phyloP scores from a whole-genome alignment of 2,888 invertebrate genomes.

The Lathronympha strigana region DNA sequence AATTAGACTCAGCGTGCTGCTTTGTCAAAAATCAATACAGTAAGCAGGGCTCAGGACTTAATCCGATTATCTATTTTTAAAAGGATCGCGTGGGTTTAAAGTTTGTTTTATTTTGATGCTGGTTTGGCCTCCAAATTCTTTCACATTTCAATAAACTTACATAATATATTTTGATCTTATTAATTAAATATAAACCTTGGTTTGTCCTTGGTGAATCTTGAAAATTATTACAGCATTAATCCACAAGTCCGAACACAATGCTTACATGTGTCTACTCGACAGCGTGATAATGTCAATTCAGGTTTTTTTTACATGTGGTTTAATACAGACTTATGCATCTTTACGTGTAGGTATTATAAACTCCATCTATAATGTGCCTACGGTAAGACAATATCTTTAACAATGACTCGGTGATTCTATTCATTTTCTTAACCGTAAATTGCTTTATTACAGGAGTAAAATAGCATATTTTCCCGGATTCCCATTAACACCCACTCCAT shows the following conservation, averaged over 20 bases:
- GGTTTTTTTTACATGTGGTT: too few relatives aligned
- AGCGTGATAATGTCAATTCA: too few relatives aligned
- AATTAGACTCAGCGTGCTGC: slow-evolving; percentile 13
- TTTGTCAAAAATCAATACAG: slow-evolving; percentile 36
- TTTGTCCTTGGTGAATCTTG: too few relatives aligned
- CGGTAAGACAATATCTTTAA: background rate
- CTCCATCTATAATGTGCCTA: too few relatives aligned
- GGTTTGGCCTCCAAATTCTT: slow-evolving; percentile 3
- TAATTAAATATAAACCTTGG: background rate
- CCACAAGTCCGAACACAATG: too few relatives aligned
- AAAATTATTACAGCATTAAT: too few relatives aligned
- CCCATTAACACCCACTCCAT: slow-evolving; percentile 26
- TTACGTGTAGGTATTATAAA: too few relatives aligned
- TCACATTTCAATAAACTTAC: background rate
- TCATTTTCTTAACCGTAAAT: background rate
- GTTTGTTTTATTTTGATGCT: slow-evolving; percentile 25
- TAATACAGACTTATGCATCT: too few relatives aligned
- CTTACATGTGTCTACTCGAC: too few relatives aligned
- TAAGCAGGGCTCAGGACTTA: slow-evolving; percentile 36
- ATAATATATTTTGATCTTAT: background rate
- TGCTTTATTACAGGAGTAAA: background rate
- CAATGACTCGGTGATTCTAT: background rate
- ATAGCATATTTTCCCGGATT: slow-evolving; percentile 16
- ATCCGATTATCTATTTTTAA: slow-evolving; percentile 41
- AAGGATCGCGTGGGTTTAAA: slow-evolving; percentile 24